Base-by-base conservation (phyloP, 2,797 vertebrate species). In the Esox lucius region DNA sequence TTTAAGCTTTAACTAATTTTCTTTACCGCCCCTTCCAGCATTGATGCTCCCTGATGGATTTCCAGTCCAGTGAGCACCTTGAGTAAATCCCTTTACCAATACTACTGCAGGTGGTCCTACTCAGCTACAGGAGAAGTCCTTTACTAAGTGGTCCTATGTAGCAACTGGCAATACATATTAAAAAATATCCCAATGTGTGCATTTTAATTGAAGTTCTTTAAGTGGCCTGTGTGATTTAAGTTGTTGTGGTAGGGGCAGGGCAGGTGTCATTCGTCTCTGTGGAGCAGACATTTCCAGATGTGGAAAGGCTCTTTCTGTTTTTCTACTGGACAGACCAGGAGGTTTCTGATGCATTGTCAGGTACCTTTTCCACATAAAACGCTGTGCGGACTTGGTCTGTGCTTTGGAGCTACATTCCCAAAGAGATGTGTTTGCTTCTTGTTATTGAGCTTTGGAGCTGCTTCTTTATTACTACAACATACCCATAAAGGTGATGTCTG, bases 1-100 rank as follows among this genome's bases (percentile, higher is more conserved):
- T 81, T 80, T 78, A 80, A 79, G 51, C 78, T 76, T 80, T 71
- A 78, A 72, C 72, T 39, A 72, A 78, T 75, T 76, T 85, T 72
- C 70, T 33, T 22, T 11, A 35, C 8, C 39, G 13, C 15, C 16
- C 17, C 11, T 19, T 42, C 17, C 19, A 17, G 19, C 66, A 62
- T 73, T 68, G 16, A 65, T 7, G 7, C 16, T 5, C 33, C 26
- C 33, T 39, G 66, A 35, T 56, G 19, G 53, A 19, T 56, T 56
- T 22, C n/a, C 53, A 56, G n/a, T 56, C 53, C 53, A 8, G 17
- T 53, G 28, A 26, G 16, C 53, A 35, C 28, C 12, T 56, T 19
- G 17, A n/a, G 53, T 56, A 2, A 56, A 56, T n/a, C 6, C 2
- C n/a, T 8, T n/a, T 56, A 19, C 53, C 49, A 19, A 4, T 12